Percentiles rank a stretch among this genome's conserved stretches.
These are phyloP conservation scores for Microtus richardsoni DNA, from an alignment of 2,113 vertebrate species.

Conservation along the genomic window DNA sequence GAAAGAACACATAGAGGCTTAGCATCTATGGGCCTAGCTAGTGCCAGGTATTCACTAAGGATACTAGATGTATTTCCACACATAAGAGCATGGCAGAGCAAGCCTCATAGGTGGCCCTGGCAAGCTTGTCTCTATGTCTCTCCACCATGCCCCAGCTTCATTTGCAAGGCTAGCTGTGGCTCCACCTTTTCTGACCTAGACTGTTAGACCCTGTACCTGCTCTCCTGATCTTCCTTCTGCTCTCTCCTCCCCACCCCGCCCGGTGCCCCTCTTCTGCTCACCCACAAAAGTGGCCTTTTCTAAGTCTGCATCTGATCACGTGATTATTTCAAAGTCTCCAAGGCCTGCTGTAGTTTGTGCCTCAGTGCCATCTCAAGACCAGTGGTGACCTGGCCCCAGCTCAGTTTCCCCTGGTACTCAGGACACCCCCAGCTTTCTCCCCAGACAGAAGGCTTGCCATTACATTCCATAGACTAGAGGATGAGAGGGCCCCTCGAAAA, in stretches of 20 bases:
- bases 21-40: not conserved
- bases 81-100: fast-evolving
- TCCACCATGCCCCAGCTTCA: no score
- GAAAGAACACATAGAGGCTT: no score
- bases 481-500: not conserved
- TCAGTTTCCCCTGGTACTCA: not conserved
- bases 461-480: not conserved
- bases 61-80: not conserved
- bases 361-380: not conserved
- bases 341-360: fast-evolving
- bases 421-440: not conserved
- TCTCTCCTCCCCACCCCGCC: not conserved
- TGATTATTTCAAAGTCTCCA: not conserved
- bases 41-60: not conserved
- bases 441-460: not conserved
- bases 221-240: not conserved
- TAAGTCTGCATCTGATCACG: not conserved
- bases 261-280: fast-evolving
- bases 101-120: fast-evolving
- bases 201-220: not conserved
- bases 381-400: not conserved
- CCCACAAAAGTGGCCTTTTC: not conserved
- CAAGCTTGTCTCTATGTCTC: fast-evolving
- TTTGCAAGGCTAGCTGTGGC: not conserved
- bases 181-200: not conserved